Base-by-base conservation (phyloP, 2,797 vertebrate genomes). In the Epinephelus coioides region DNA sequence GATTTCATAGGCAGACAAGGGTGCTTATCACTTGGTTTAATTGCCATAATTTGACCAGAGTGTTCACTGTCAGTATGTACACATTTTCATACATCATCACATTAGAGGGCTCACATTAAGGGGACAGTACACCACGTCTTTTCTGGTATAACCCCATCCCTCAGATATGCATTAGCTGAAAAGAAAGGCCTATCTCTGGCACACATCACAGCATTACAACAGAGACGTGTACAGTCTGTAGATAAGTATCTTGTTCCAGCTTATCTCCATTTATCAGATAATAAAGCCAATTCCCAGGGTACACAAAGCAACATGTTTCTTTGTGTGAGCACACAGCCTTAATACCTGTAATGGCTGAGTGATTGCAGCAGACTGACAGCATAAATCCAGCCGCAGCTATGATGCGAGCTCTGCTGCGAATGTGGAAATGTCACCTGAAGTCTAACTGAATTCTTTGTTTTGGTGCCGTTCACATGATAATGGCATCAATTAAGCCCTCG, bases 331-430 rank as follows among this genome's bases (percentile, higher is more conserved):
- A 61, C 17, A 62, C 49, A 61, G 81, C 72, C 44, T 77, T 81
- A 85, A 81, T 84, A 88, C 84, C 86, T 91, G 84, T 88, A 91
- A 92, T 88, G 86, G 90, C 86, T 84, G 70, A 91, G 84, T 43
- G 69, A 91, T 91, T 88, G 88, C 79, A 67, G 84, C 75, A 83
- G 67, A 64, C 69, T 81, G 88, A 88, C 86, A 81, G 91, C 83
- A 86, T 88, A 83, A 93, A 93, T 92, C 89, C 90, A 77, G 73
- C 81, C 10, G 59, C 84, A 69, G 83, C 77, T 72, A 78, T 57
- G 89, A 84, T 23, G 51, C 59, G 17, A 69, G 84, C 83, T 80
- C 68, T 44, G 77, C 70, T 51, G 51, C 72, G 73, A 85, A 88
- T 83, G 87, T 78, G 72, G 57, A 87, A 85, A 86, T 81, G 81